These are phyloP conservation scores for Sylvia borin DNA, from an alignment of 2,797 vertebrate genomes.

Conservation along the genomic window DNA sequence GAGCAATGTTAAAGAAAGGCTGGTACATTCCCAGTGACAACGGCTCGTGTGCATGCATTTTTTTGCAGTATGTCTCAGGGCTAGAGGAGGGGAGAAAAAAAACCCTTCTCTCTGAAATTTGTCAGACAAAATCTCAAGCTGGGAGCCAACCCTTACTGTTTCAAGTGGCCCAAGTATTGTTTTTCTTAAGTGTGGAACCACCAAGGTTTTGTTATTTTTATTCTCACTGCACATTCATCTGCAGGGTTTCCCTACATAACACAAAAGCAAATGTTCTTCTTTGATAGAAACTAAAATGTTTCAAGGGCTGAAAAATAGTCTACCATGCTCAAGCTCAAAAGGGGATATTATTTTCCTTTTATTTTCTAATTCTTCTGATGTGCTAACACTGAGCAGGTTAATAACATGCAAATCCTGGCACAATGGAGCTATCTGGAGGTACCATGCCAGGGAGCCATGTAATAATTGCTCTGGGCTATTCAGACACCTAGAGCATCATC, in stretches of 20 bases:
- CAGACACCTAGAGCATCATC: conserved; percentile 13
- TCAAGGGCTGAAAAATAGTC: background rate
- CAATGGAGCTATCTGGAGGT: conserved; percentile 22
- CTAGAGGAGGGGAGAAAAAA: background rate
- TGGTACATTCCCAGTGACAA: conserved; percentile 56
- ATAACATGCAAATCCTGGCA: conserved; percentile 47
- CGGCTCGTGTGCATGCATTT: background rate
- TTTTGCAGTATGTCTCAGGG: conserved; percentile 32
- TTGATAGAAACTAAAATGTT: conserved; percentile 4
- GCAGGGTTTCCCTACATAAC: conserved; percentile 4
- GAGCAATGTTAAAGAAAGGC: conserved; percentile 60
- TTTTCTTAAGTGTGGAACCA: background rate
- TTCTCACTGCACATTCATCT: background rate
- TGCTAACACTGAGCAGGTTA: conserved; percentile 1
- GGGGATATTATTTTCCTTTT: background rate
- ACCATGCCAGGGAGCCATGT: background rate
- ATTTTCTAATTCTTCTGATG: background rate
- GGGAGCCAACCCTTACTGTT: conserved; percentile 22
- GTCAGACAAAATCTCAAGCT: conserved; percentile 38
- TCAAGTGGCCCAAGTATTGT: background rate
- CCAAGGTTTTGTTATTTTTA: conserved; percentile 10
- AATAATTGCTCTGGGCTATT: background rate
- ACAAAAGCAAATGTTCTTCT: conserved; percentile 17
- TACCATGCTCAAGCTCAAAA: background rate
- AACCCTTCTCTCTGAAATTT: conserved; percentile 36